Evolutionary conservation across 2,888 invertebrate genomes (phyloP).

Genomic region (Scaptomyza polygonia): DNA sequence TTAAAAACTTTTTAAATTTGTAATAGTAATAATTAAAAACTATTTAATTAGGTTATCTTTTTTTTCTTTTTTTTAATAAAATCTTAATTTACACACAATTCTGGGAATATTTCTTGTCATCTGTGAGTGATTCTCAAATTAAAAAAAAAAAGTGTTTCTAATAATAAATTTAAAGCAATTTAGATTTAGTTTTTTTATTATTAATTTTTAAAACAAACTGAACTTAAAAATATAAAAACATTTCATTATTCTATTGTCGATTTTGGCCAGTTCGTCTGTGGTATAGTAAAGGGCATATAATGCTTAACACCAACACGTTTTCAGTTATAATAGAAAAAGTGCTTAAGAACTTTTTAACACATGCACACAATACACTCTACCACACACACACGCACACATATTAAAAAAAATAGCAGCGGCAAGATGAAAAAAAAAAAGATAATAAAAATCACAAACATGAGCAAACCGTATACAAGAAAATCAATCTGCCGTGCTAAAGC

Average conservation of each 20-base stretch:
- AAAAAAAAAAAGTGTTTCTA: no score
- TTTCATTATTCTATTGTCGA: neutral
- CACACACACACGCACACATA: conserved; percentile 4
- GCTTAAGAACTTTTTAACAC: conserved; percentile 31
- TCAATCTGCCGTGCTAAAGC: conserved; percentile 71
- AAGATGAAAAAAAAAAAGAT: conserved; percentile 46
- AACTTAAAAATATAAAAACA: no score
- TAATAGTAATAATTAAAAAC: no score
- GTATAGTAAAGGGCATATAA: conserved; percentile 1
- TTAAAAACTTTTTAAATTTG: no score
- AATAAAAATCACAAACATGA: conserved; percentile 68
- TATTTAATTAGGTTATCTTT: no score
- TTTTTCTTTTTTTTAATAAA: no score
- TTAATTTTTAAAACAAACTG: no score
- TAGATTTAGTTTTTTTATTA: no score
- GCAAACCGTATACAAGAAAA: conserved; percentile 80
- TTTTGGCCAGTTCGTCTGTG: neutral
- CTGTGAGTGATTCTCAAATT: no score
- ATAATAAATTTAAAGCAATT: no score
- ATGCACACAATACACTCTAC: neutral
- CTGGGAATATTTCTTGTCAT: no score
- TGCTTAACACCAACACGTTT: conserved; percentile 21
- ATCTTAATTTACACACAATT: no score
- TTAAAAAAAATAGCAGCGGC: conserved; percentile 33
- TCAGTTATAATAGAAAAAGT: conserved; percentile 31